A percentile compares a stretch with the other conserved stretches of the same genome.
Conservation (phyloP, 2,113 vertebrate species). For the Ochotona curzoniae region DNA sequence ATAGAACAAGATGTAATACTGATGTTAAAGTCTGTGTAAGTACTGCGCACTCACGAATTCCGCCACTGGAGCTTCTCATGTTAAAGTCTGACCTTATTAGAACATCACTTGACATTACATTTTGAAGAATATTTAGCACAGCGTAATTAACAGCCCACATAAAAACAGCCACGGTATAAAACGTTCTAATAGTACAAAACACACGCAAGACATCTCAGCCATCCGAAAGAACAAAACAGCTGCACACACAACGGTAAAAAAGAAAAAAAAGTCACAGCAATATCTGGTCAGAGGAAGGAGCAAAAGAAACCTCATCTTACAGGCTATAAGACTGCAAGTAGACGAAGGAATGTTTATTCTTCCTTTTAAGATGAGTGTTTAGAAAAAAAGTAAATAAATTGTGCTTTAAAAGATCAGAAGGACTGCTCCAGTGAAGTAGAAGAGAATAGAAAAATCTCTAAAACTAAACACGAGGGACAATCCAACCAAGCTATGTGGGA, state of each 20-base stretch:
- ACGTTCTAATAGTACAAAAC: background rate
- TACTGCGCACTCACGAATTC: no score
- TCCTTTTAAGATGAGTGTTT: background rate
- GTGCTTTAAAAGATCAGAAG: constrained; percentile 24
- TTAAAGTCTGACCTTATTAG: background rate
- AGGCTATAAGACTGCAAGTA: background rate
- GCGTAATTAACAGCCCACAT: background rate
- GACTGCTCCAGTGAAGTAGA: background rate
- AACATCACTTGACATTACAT: background rate
- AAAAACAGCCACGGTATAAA: constrained; percentile 15
- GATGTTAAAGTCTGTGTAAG: background rate
- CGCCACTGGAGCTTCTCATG: no score
- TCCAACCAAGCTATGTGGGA: background rate
- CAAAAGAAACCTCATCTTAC: background rate
- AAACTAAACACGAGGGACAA: constrained; percentile 21
- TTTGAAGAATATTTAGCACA: constrained; percentile 28
- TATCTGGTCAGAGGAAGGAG: background rate
- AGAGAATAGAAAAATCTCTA: background rate
- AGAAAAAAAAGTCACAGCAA: background rate
- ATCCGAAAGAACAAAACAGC: background rate
- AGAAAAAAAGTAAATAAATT: constrained; percentile 22
- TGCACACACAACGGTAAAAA: background rate
- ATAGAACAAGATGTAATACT: background rate
- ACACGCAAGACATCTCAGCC: background rate
- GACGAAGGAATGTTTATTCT: background rate